phyloP scores from a whole-genome alignment of 2,888 invertebrate genomes.

The Aleiodes testaceus region DNA sequence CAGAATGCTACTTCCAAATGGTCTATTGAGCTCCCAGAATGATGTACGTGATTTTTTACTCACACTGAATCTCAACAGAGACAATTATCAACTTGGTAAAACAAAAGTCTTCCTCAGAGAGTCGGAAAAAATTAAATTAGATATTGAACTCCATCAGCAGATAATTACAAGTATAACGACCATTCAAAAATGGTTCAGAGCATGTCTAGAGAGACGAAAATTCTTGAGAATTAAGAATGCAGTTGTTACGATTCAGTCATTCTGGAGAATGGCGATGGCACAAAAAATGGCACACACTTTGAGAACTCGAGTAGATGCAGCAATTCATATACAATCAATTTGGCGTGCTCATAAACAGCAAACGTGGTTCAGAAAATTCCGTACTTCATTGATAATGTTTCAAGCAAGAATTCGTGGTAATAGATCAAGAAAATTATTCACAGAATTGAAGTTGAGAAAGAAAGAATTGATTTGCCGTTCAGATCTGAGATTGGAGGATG shows the following conservation, averaged over 20 bases:
- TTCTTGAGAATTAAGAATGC: conserved; percentile 85
- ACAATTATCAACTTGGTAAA: conserved; percentile 91
- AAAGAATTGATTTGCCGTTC: not conserved
- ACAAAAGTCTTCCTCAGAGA: conserved; percentile 96
- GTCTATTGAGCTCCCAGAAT: conserved; percentile 87
- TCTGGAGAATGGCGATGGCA: conserved; percentile 80
- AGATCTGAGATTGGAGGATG: not conserved
- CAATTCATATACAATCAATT: conserved; percentile 83
- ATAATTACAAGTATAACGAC: conserved; percentile 94
- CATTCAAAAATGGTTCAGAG: conserved; percentile 93
- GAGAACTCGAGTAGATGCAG: conserved; percentile 76
- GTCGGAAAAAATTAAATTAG: conserved; percentile 93
- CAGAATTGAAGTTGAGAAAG: conserved; percentile 69
- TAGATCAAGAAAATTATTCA: conserved; percentile 76
- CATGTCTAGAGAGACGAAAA: conserved; percentile 84
- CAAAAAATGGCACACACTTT: conserved; percentile 75
- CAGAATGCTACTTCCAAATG: conserved; percentile 91
- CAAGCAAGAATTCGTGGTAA: conserved; percentile 84
- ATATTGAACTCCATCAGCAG: conserved; percentile 93
- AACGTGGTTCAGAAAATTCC: conserved; percentile 80
- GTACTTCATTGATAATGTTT: conserved; percentile 77
- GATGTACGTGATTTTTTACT: conserved; percentile 90
- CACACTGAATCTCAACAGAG: conserved; percentile 87
- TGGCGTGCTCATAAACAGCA: conserved; percentile 83
- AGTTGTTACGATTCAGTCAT: conserved; percentile 84